Percentiles rank a stretch among this genome's conserved stretches.
Conservation (phyloP, 2,888 invertebrate genomes). For the Luperina testacea region DNA sequence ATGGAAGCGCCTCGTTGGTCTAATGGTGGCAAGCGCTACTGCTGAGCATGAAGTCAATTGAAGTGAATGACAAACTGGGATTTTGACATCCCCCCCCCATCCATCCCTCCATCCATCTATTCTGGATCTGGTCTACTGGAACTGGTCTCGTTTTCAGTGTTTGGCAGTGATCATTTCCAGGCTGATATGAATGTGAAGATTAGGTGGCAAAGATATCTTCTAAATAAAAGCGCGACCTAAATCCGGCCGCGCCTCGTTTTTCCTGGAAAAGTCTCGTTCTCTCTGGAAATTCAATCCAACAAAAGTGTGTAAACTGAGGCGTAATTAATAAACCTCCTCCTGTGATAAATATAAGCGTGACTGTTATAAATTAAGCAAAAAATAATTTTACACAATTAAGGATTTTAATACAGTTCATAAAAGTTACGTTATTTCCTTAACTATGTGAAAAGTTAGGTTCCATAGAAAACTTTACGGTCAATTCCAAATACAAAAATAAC, state of each 20-base stretch:
- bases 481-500: neutral
- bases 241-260: neutral
- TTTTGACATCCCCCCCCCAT: neutral
- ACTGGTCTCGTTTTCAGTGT: neutral
- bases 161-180: neutral
- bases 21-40: too few relatives aligned
- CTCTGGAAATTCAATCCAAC: neutral
- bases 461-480: constrained; percentile 12
- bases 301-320: neutral
- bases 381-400: neutral
- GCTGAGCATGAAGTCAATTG: too few relatives aligned
- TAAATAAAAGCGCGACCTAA: neutral
- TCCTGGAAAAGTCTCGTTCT: neutral
- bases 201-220: too few relatives aligned
- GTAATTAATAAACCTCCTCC: too few relatives aligned
- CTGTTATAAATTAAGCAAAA: neutral
- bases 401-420: neutral
- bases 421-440: constrained; percentile 19
- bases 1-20: too few relatives aligned
- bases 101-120: neutral
- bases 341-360: neutral
- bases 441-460: constrained; percentile 19
- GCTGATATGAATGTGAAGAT: neutral
- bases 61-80: neutral
- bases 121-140: neutral